phyloP scores from a whole-genome alignment of 2,888 invertebrate genomes.

The Julus scandinavius region DNA sequence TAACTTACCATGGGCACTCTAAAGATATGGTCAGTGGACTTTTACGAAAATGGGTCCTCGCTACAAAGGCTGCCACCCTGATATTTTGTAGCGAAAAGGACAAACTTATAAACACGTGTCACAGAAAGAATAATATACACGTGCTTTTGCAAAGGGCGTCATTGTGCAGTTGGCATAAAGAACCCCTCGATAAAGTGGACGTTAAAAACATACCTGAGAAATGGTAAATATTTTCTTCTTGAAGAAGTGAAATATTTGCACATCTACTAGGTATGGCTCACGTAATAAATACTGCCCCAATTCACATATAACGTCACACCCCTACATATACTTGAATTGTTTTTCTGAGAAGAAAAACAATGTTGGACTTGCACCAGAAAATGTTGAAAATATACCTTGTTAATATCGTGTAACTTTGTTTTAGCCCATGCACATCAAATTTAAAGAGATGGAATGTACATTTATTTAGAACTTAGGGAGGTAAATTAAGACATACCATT shows the following conservation, averaged over 20 bases:
- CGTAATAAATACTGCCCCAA: no score
- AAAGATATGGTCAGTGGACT: constrained; percentile 50
- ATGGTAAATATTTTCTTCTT: background rate
- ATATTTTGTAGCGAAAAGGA: constrained; percentile 24
- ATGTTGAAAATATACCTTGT: no score
- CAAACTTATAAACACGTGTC: constrained; percentile 43
- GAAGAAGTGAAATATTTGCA: background rate
- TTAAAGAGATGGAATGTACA: no score
- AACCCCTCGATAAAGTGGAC: background rate
- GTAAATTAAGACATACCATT: no score
- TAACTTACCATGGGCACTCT: constrained; percentile 28
- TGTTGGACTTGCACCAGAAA: no score
- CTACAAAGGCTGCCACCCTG: constrained; percentile 28
- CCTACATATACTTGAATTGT: no score
- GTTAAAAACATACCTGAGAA: background rate
- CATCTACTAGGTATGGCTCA: background rate
- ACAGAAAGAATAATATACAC: constrained; percentile 43
- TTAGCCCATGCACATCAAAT: no score
- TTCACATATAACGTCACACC: no score
- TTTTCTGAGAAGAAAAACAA: no score
- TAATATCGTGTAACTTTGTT: no score
- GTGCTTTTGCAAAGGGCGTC: background rate
- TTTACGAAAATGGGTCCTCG: constrained; percentile 37
- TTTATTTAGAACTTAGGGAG: no score
- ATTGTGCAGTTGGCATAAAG: background rate